A percentile compares a stretch with the other conserved stretches of the same genome.
phyloP scores from a whole-genome alignment of 2,888 invertebrate genomes.

The Drosophila fungiperda region DNA sequence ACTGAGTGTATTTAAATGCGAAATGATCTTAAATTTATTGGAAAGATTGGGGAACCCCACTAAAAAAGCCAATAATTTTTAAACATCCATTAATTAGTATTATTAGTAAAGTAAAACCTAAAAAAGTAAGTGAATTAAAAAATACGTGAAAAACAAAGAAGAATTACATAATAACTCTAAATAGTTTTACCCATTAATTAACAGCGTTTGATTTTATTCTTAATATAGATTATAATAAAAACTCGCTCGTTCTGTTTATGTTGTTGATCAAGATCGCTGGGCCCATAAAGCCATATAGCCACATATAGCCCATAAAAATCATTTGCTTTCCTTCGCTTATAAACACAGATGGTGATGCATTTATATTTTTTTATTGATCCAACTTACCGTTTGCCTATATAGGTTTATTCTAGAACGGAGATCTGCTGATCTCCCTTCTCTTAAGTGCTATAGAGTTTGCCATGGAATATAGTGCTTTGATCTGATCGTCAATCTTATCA shows the following conservation, averaged over 20 bases:
- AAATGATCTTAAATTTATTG: not conserved
- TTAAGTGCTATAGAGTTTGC: not conserved
- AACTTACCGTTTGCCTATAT: not conserved
- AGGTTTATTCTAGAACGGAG: not conserved
- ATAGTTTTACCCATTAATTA: slow-evolving; percentile 37
- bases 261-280: slow-evolving; percentile 10
- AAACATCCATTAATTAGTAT: not conserved
- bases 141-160: not conserved
- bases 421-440: not conserved
- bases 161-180: slow-evolving; percentile 25
- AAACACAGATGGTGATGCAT: slow-evolving; percentile 18
- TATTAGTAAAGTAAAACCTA: not conserved
- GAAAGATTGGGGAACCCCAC: not conserved
- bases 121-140: not conserved
- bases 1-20: not conserved
- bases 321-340: slow-evolving; percentile 9
- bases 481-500: not conserved
- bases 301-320: slow-evolving; percentile 16
- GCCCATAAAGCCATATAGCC: slow-evolving; percentile 18
- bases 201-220: not conserved
- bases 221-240: not conserved
- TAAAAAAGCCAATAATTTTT: not conserved
- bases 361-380: not conserved
- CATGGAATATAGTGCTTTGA: not conserved
- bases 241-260: slow-evolving; percentile 15